Percentiles rank a stretch among this genome's conserved stretches.
Evolutionary conservation across 2,797 vertebrate species (phyloP).

Genomic region (Knipowitschia caucasica): DNA sequence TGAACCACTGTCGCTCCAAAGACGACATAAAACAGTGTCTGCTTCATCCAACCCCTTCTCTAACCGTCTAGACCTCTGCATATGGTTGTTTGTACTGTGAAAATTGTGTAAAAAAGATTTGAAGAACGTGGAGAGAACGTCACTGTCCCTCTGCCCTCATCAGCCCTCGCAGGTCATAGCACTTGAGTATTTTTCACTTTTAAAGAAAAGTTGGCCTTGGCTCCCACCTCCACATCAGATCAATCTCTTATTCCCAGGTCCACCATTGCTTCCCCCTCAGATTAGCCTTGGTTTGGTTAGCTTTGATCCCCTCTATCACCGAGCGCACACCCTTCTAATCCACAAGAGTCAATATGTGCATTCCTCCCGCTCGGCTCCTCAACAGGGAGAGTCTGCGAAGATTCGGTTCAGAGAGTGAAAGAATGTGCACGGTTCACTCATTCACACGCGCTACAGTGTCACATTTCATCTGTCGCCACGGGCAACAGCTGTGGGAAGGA

Average conservation of each 20-base stretch:
- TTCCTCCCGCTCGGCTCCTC: background rate
- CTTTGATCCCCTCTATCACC: constrained; percentile 22
- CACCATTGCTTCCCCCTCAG: constrained; percentile 3
- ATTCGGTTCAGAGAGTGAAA: constrained; percentile 15
- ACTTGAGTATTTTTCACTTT: background rate
- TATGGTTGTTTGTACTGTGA: too few species aligned
- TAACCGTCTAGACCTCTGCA: too few species aligned
- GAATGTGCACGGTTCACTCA: constrained; percentile 22
- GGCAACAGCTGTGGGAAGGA: constrained; percentile 41
- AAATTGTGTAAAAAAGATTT: too few species aligned
- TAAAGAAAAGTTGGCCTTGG: background rate
- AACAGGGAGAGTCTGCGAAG: background rate
- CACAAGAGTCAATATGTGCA: constrained; percentile 22
- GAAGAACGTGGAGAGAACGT: too few species aligned
- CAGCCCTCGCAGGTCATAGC: background rate
- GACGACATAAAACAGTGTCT: too few species aligned
- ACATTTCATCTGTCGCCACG: constrained; percentile 40
- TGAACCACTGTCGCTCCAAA: too few species aligned
- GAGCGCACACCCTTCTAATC: constrained; percentile 13
- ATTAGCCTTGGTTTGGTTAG: constrained; percentile 6
- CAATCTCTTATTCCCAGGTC: background rate
- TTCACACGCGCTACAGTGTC: constrained; percentile 31
- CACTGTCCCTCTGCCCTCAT: too few species aligned
- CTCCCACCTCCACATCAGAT: constrained; percentile 12
- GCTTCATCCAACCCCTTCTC: too few species aligned